These are phyloP conservation scores for Eptesicus fuscus DNA, from an alignment of 2,113 vertebrate species.

Conservation along the genomic window DNA sequence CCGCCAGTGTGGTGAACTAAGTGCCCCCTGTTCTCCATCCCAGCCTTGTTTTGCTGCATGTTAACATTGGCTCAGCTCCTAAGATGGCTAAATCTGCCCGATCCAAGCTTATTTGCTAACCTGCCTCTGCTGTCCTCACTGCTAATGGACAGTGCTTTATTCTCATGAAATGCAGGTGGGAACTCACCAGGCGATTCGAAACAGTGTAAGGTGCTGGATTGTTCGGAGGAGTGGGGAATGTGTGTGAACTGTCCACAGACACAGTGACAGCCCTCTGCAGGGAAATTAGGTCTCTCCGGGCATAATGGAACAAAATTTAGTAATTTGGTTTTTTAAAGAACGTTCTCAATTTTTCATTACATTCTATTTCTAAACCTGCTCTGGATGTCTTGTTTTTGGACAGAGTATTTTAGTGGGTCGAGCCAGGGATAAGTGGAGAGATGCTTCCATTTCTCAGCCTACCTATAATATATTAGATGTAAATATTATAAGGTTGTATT, in stretches of 20 bases:
- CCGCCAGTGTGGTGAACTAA: not conserved
- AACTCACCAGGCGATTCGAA: not conserved
- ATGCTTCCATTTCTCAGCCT: not conserved
- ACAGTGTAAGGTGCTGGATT: not conserved
- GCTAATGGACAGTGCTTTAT: not conserved
- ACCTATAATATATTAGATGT: not conserved
- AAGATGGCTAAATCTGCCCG: not conserved
- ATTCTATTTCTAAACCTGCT: slow-evolving; percentile 29
- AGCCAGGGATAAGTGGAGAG: not conserved
- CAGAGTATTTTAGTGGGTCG: not conserved
- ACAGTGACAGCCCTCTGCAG: not conserved
- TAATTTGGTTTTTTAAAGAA: slow-evolving; percentile 16
- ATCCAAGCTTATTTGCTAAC: not conserved
- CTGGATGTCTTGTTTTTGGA: not conserved
- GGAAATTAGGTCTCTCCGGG: not conserved
- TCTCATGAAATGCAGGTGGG: not conserved
- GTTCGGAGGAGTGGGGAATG: not conserved
- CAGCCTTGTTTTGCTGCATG: not conserved
- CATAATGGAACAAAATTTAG: not conserved
- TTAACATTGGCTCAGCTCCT: not conserved
- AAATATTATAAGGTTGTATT: not conserved
- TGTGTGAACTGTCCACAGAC: no score
- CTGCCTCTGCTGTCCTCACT: not conserved
- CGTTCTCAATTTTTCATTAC: not conserved
- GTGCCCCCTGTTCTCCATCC: not conserved